phyloP scores from a whole-genome alignment of 2,113 vertebrate species.

The Dasyprocta punctata region DNA sequence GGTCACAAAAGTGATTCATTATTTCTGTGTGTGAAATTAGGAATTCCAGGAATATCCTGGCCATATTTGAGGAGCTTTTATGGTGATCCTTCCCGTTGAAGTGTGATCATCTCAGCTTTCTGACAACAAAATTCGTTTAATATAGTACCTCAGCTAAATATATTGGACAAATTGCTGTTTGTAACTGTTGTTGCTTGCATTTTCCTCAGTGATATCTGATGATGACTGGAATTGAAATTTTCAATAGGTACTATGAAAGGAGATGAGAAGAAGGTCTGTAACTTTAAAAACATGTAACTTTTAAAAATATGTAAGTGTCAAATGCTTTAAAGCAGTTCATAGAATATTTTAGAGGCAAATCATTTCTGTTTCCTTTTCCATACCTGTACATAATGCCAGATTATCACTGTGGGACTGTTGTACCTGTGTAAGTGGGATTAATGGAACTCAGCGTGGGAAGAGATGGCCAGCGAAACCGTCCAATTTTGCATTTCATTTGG shows the following conservation, averaged over 20 bases:
- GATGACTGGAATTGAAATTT: not conserved
- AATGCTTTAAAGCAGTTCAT: not conserved
- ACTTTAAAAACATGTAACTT: not conserved
- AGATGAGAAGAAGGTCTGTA: not conserved
- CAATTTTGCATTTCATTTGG: slow-evolving; percentile 12
- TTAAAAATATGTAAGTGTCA: not conserved
- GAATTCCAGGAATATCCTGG: not conserved
- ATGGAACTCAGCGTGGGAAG: not conserved
- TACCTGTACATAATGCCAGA: not conserved
- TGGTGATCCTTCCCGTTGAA: slow-evolving; percentile 10
- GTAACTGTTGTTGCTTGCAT: not conserved
- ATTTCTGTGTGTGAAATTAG: not conserved
- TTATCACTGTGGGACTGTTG: not conserved
- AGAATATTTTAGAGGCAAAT: not conserved
- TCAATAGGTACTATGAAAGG: not conserved
- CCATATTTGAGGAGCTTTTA: not conserved
- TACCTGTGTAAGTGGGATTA: not conserved
- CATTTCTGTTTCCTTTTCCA: not conserved
- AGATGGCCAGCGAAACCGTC: not conserved
- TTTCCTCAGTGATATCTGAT: not conserved
- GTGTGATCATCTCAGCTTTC: not conserved
- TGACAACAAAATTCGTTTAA: slow-evolving; percentile 6
- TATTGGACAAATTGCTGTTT: not conserved
- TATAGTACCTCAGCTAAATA: not conserved
- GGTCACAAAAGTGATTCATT: not conserved